These are phyloP conservation scores for Dysidea cf. avara DNA, from an alignment of 37 sponge, comb jelly and placozoan species.

Conservation along the genomic window DNA sequence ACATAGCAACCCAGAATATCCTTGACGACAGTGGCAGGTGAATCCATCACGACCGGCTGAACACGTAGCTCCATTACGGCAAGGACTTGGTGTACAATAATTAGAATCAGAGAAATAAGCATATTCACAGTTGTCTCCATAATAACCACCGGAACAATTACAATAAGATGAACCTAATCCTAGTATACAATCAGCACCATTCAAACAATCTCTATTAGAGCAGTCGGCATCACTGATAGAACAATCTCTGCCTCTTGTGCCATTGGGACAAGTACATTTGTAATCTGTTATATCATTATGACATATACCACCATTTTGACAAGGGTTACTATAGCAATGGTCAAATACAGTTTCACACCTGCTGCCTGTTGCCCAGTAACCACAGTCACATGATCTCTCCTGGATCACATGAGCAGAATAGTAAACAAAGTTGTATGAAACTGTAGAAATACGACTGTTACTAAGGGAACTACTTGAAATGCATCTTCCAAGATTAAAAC, in stretches of 20 bases:
- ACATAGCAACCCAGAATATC: slow-evolving; percentile 44
- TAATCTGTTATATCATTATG: slow-evolving; percentile 45
- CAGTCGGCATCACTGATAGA: slow-evolving; percentile 45
- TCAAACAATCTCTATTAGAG: slow-evolving; percentile 37
- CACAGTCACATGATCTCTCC: slow-evolving; percentile 54
- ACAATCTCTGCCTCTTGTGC: slow-evolving; percentile 60
- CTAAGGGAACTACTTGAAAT: background rate
- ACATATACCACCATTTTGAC: slow-evolving; percentile 52
- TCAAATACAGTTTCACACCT: slow-evolving; percentile 58
- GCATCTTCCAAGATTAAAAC: slow-evolving; percentile 48
- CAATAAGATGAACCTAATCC: slow-evolving; percentile 12
- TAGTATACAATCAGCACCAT: slow-evolving; percentile 43
- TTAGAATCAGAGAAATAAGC: slow-evolving; percentile 14
- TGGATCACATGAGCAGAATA: slow-evolving; percentile 35
- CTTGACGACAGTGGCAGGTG: slow-evolving; percentile 54
- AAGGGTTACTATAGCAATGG: slow-evolving; percentile 70
- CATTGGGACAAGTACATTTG: slow-evolving; percentile 49
- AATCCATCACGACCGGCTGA: slow-evolving; percentile 38
- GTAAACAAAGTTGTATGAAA: slow-evolving; percentile 21
- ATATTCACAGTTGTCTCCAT: slow-evolving; percentile 71
- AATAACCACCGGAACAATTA: slow-evolving; percentile 59
- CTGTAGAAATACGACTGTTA: background rate
- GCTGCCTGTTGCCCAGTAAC: slow-evolving; percentile 51
- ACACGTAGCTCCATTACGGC: slow-evolving; percentile 53
- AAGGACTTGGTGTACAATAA: slow-evolving; percentile 38